These are phyloP conservation scores for Pteronura brasiliensis DNA, from an alignment of 2,113 vertebrate genomes.

Conservation along the genomic window DNA sequence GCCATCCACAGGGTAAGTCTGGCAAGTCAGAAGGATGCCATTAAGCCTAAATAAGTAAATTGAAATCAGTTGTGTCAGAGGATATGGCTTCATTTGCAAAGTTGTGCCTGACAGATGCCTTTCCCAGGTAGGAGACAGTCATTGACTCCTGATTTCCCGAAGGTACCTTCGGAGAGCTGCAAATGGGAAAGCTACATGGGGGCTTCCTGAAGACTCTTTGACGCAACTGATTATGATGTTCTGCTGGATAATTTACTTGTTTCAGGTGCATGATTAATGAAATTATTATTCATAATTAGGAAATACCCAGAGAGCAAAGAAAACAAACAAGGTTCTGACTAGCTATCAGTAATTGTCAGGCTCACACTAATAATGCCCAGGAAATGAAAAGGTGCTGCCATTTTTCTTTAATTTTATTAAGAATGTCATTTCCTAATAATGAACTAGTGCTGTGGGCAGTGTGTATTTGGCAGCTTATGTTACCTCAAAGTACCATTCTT, in stretches of 20 bases:
- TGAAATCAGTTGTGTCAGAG: neutral
- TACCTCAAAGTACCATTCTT: neutral
- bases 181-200: neutral
- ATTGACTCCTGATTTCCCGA: neutral
- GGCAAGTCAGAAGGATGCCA: neutral
- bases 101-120: neutral
- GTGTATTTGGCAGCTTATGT: neutral
- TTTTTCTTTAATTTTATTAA: conserved; percentile 45
- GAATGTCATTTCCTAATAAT: conserved; percentile 25
- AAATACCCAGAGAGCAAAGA: conserved; percentile 27
- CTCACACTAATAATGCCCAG: conserved; percentile 2
- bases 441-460: neutral
- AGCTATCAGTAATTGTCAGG: conserved; percentile 34
- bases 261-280: conserved; percentile 44
- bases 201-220: neutral
- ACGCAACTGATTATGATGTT: conserved; percentile 42
- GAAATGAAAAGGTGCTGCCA: conserved; percentile 20
- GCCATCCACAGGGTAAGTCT: neutral
- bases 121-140: neutral
- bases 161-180: neutral
- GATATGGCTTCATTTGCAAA: neutral
- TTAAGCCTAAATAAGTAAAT: neutral
- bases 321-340: conserved; percentile 44
- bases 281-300: conserved; percentile 54
- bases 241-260: conserved; percentile 24